phyloP scores from a whole-genome alignment of 2,113 vertebrate species.

The Dasyurus viverrinus region DNA sequence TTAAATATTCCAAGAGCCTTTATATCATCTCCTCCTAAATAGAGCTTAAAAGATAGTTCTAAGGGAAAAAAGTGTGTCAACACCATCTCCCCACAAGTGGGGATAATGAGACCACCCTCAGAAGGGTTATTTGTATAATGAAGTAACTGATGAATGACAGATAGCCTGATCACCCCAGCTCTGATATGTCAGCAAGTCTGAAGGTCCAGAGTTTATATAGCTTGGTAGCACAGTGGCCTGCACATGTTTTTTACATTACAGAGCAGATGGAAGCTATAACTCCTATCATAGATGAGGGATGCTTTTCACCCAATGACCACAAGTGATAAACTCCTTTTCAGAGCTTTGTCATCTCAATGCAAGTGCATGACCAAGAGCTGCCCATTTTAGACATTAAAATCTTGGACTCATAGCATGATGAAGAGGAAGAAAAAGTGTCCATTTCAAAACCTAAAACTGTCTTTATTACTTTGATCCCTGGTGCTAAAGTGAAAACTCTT shows the following conservation, averaged over 20 bases:
- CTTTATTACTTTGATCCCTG: neutral
- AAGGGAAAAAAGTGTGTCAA: slow-evolving; percentile 75
- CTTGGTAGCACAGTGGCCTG: slow-evolving; percentile 69
- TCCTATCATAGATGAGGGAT: slow-evolving; percentile 76
- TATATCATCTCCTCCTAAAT: slow-evolving; percentile 72
- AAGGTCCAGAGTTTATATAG: slow-evolving; percentile 67
- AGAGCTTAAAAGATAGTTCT: slow-evolving; percentile 68
- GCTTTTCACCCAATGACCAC: slow-evolving; percentile 82
- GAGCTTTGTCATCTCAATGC: slow-evolving; percentile 78
- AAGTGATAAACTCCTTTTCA: slow-evolving; percentile 81
- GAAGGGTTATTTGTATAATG: slow-evolving; percentile 84
- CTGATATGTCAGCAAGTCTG: slow-evolving; percentile 80
- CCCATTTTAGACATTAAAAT: slow-evolving; percentile 52
- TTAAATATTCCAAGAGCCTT: slow-evolving; percentile 72
- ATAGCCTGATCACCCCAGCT: slow-evolving; percentile 75
- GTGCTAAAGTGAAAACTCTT: neutral
- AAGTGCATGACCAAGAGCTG: slow-evolving; percentile 71
- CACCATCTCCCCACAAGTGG: slow-evolving; percentile 69
- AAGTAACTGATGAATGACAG: slow-evolving; percentile 82
- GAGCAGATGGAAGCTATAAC: slow-evolving; percentile 86
- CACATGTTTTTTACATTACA: slow-evolving; percentile 85
- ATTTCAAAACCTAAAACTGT: slow-evolving; percentile 48
- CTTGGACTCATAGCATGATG: slow-evolving; percentile 52
- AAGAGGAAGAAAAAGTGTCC: slow-evolving; percentile 43
- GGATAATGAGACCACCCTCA: slow-evolving; percentile 85